Evolutionary conservation across 2,113 vertebrate species (phyloP), one percentile per base, ranked within the genome.

Genomic region (Sturnira hondurensis): DNA sequence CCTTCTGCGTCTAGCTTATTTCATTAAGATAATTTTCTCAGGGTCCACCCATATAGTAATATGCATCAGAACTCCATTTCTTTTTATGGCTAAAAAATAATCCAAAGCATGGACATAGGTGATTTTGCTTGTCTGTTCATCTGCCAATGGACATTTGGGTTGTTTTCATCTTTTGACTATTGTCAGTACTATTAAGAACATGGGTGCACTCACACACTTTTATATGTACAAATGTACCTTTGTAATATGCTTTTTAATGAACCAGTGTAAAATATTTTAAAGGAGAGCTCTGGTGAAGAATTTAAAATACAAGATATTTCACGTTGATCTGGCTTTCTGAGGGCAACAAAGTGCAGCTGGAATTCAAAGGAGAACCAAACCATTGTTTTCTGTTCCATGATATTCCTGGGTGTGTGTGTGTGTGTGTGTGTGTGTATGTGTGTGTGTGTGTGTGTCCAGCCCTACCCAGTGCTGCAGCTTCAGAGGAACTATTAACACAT

Each of bases 401-500:
- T 16, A 16, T 74, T 80, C 45, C 22, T 16, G 43, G 4, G 43
- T 43, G 43, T 8, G 43, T 43, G 43, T 43, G 43, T 43, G 20
- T 63, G 41, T 63, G 41, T 45, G 33, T 33, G 7, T 14, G 36
- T 41, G 68, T 4, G 5, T 43, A 5, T 19, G 54, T 50, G 36
- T n/a, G 20, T 41, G 67, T 68, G 65, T 47, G 70, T 52, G 83
- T 63, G n/a, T 41, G n/a, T 38, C 33, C 70, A 91, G 91, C 89
- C 96, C 73, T 90, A 92, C 96, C 86, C 68, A 84, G 71, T 19
- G 41, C 84, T 80, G 43, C 71, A 56, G 77, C 94, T 97, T 96
- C 41, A 50, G 81, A 94, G 96, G 94, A 95, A 95, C 96, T 96
- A 96, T 97, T 97, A 97, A 97, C 97, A 96, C 97, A 93, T 96